Evolutionary conservation across 1,140 invertebrate genomes (phyloP), one percentile per base, ranked within the genome.

Genomic region (Lethocerus indicus): DNA sequence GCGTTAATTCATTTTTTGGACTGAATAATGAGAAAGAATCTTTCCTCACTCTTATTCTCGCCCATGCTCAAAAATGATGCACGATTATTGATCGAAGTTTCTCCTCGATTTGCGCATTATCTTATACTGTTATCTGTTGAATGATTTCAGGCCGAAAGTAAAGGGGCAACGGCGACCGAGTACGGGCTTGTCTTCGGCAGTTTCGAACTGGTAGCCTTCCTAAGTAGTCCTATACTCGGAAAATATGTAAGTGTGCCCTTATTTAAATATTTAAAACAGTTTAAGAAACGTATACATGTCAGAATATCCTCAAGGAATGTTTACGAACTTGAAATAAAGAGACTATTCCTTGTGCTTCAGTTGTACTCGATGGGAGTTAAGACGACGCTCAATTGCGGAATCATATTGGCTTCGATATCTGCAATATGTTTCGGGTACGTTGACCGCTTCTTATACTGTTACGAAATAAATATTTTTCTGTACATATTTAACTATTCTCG

Each of bases 111-210:
- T n/a, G n/a, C n/a, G n/a, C n/a, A n/a, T n/a, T n/a, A n/a, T n/a
- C n/a, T n/a, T n/a, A n/a, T n/a, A n/a, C n/a, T n/a, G n/a, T n/a
- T n/a, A n/a, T n/a, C n/a, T 16, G 16, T 32, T 41, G 21, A 16
- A 42, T 23, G 26, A n/a, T 61, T 61, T 47, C 50, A 62, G 62
- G 71, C 74, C 3, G 64, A 64, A 50, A 53, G 54, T 20, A 77
- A 78, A 65, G 72, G 73, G 13, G 68, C 70, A 7, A 69, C 68
- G 14, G 64, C 71, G 14, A 70, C 71, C 3, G 66, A 73, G 48
- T 72, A 74, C 60, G 76, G 76, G 3, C 59, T 79, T 3, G 73
- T 79, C n/a, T 78, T 79, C 55, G 76, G 76, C 9, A 62, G 70
- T 26, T 79, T 75, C 61, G 73, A 79, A 59, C 60, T 79, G 13